Evolutionary conservation across 2,888 invertebrate species (phyloP), one percentile per base, ranked within the genome.

Genomic region (Cantharis flavilabris): DNA sequence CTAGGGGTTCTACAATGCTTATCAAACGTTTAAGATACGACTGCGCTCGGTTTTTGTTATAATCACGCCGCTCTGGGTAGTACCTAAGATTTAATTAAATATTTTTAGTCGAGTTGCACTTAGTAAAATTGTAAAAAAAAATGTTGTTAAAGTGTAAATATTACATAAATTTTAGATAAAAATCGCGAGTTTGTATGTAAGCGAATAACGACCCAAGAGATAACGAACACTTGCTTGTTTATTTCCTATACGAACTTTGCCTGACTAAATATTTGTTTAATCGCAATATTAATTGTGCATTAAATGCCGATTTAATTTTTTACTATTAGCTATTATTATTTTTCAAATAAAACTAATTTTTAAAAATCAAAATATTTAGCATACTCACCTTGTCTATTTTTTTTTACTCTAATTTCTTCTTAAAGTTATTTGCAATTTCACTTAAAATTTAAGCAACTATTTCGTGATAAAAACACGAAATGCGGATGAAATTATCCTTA

Each of bases 1-100:
- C 71, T 75, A 73, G 71, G 78, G 75, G 78, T 70, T 63, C 71
- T 69, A 78, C 78, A 76, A 78, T 74, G 78, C 78, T 76, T 73
- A 78, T 75, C 78, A 73, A 33, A 28, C 71, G 70, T 72, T 70
- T 62, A 62, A 63, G 71, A 69, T 74, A 74, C 71, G 69, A 70
- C 64, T 62, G 70, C 72, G 77, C 75, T 71, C 64, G 77, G 77
- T 75, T 77, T 77, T 77, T 77, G 74, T 77, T 77, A 77, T 75
- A 77, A 77, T 77, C 77, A 72, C 77, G 77, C 74, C 74, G 74
- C 62, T 67, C 71, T 63, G 26, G 49, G 72, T 69, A 26, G 49
- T 63, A 62, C 64, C 26, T 67, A 67, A 67, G 63, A 70, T 72
- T 64, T 76, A 77, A 77, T 77, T 77, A 77, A 77, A 77, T 77